Evolutionary conservation across 2,797 vertebrate genomes (phyloP).

Genomic region (Acipenser transmontanus): DNA sequence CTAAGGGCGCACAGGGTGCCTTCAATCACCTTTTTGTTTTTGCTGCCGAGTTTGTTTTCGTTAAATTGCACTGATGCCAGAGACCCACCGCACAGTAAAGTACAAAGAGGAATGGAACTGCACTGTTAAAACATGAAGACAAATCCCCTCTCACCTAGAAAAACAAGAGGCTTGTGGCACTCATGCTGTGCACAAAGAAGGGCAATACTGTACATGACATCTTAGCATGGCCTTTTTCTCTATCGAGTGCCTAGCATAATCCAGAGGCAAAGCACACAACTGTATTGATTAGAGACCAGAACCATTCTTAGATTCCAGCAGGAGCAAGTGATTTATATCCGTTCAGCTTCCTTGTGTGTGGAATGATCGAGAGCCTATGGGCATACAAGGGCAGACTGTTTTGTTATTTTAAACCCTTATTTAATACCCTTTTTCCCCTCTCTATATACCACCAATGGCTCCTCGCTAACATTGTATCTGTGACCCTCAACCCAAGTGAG

Average conservation of each 20-base stretch:
- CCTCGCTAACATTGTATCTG: slow-evolving; percentile 69
- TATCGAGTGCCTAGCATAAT: too few relatives aligned
- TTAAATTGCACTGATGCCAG: background rate
- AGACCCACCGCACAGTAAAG: background rate
- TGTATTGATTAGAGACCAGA: too few relatives aligned
- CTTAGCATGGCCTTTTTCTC: too few relatives aligned
- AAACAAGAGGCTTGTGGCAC: too few relatives aligned
- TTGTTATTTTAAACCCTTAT: slow-evolving; percentile 23
- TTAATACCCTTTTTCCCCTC: slow-evolving; percentile 20
- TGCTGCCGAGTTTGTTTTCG: too few relatives aligned
- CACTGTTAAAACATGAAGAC: too few relatives aligned
- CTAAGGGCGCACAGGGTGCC: slow-evolving; percentile 27
- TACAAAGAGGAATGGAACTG: too few relatives aligned
- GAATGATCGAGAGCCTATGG: slow-evolving; percentile 26
- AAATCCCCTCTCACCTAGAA: too few relatives aligned
- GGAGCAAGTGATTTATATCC: background rate
- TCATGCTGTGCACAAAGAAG: too few relatives aligned
- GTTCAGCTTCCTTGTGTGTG: background rate
- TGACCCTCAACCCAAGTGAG: slow-evolving; percentile 67
- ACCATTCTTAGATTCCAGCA: background rate
- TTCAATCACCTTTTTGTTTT: slow-evolving; percentile 10
- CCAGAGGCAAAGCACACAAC: too few relatives aligned
- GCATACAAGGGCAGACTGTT: slow-evolving; percentile 27
- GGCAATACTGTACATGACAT: too few relatives aligned
- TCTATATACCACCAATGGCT: slow-evolving; percentile 41